Evolutionary conservation across 2,113 vertebrate genomes (phyloP), one percentile per base, ranked within the genome.

Genomic region (Otocyon megalotis): DNA sequence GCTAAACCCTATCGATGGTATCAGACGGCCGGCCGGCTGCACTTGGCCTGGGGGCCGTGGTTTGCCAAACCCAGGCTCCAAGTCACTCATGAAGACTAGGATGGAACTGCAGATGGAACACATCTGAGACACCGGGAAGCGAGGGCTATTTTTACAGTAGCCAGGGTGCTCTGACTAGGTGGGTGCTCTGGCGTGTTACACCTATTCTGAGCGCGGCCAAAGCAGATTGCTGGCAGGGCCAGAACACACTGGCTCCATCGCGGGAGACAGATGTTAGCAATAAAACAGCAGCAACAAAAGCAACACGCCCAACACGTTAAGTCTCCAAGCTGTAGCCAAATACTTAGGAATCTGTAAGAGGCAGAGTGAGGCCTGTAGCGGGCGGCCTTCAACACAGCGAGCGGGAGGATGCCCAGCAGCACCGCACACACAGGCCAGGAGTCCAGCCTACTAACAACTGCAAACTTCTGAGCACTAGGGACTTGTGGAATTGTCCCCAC

Each of bases 41-140:
- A 4, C 0, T 8, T 0, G n/a, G 54, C 6, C 3, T 5, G 0
- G 0, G 5, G 48, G 4, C 48, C 17, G 0, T 1, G 14, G 24
- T 24, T 4, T 80, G 62, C n/a, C 26, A 9, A 24, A 19, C 60
- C 20, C 58, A 8, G 28, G 62, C 16, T 32, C 24, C 2, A 24
- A 4, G 3, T 30, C 37, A n/a, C 9, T 7, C 2, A 11, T 8
- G 8, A 32, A 30, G 17, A 35, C 5, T 0, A 71, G 4, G n/a
- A 22, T 16, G 1, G 43, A 43, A 43, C 43, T 43, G 43, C 43
- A 43, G 43, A 43, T 43, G 43, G 28, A 60, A 26, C 11, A 3
- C 0, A 14, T 2, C 24, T 72, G 48, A 11, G 80, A 92, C 67
- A 9, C 19, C 24, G 3, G 50, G 19, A 35, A 62, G 65, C 1